These are phyloP conservation scores for Pleuronectes platessa DNA, from an alignment of 2,113 vertebrate species.

Conservation along the genomic window DNA sequence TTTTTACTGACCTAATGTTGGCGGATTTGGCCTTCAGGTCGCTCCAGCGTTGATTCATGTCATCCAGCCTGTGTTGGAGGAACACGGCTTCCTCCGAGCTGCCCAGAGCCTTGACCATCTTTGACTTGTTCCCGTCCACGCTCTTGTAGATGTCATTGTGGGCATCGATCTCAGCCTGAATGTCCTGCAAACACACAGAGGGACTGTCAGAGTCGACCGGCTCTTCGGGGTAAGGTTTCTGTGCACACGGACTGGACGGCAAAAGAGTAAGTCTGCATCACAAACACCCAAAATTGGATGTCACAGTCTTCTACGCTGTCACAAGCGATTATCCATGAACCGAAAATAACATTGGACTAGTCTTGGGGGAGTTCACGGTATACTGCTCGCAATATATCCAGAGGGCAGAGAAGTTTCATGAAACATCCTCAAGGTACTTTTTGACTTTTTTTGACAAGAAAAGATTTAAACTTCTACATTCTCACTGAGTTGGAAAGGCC, in stretches of 20 bases:
- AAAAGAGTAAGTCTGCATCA: slow-evolving; percentile 12
- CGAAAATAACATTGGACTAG: slow-evolving; percentile 16
- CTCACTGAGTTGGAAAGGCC: not conserved
- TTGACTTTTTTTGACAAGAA: slow-evolving; percentile 3
- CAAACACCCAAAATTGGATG: slow-evolving; percentile 24
- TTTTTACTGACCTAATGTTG: slow-evolving; percentile 85
- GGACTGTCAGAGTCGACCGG: not conserved
- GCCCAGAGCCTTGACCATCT: slow-evolving; percentile 96
- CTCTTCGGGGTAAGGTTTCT: not conserved
- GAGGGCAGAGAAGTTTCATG: slow-evolving; percentile 41
- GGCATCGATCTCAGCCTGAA: slow-evolving; percentile 98
- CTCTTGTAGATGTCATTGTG: slow-evolving; percentile 99
- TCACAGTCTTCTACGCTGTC: slow-evolving; percentile 27
- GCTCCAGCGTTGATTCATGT: slow-evolving; percentile 99
- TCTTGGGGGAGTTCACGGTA: slow-evolving; percentile 13
- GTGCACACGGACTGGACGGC: not conserved
- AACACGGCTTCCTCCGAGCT: slow-evolving; percentile 93
- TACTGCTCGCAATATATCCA: slow-evolving; percentile 42
- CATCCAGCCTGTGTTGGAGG: slow-evolving; percentile 94
- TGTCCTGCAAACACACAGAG: slow-evolving; percentile 86
- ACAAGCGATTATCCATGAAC: slow-evolving; percentile 29
- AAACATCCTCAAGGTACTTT: slow-evolving; percentile 36
- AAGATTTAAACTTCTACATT: slow-evolving; percentile 34
- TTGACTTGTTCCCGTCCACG: slow-evolving; percentile 94
- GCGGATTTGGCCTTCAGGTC: slow-evolving; percentile 94